A percentile compares a stretch with the other conserved stretches of the same genome.
Conservation (phyloP, 2,888 invertebrate species). For the Smittia sp. region DNA sequence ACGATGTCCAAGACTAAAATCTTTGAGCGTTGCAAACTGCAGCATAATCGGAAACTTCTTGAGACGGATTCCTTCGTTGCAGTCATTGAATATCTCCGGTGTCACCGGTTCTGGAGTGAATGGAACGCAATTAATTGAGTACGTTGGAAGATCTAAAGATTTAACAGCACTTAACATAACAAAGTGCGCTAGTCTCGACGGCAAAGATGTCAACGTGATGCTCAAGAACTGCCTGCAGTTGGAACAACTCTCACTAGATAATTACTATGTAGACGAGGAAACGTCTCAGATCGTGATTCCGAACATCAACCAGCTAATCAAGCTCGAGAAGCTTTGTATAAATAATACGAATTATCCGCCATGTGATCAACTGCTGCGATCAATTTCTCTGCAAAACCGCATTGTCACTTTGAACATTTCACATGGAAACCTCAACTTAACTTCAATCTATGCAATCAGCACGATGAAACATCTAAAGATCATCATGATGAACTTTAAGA, state of each 20-base stretch:
- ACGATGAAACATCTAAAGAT: conserved; percentile 33
- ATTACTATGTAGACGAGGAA: conserved; percentile 37
- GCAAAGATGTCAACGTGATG: conserved; percentile 20
- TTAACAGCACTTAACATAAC: not conserved
- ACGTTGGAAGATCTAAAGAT: not conserved
- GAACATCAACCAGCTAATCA: conserved; percentile 9
- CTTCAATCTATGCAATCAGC: conserved; percentile 30
- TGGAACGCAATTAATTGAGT: conserved; percentile 15
- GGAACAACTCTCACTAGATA: conserved; percentile 3
- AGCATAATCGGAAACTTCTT: not conserved
- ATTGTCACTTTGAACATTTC: conserved; percentile 34
- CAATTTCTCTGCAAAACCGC: conserved; percentile 8
- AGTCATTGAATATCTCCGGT: conserved; percentile 20
- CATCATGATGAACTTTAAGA: conserved; percentile 35
- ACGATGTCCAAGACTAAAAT: not conserved
- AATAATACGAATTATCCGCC: conserved; percentile 22
- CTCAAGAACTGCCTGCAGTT: not conserved
- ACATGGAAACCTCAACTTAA: conserved; percentile 30
- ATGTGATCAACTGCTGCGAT: conserved; percentile 23
- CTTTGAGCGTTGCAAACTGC: conserved; percentile 29
- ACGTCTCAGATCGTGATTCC: conserved; percentile 29
- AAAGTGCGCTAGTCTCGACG: conserved; percentile 21
- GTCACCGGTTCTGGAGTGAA: not conserved
- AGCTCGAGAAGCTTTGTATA: conserved; percentile 6
- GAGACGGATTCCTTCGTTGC: not conserved